These are phyloP conservation scores for Apeira syringaria DNA, from an alignment of 2,888 invertebrate genomes.

Conservation along the genomic window DNA sequence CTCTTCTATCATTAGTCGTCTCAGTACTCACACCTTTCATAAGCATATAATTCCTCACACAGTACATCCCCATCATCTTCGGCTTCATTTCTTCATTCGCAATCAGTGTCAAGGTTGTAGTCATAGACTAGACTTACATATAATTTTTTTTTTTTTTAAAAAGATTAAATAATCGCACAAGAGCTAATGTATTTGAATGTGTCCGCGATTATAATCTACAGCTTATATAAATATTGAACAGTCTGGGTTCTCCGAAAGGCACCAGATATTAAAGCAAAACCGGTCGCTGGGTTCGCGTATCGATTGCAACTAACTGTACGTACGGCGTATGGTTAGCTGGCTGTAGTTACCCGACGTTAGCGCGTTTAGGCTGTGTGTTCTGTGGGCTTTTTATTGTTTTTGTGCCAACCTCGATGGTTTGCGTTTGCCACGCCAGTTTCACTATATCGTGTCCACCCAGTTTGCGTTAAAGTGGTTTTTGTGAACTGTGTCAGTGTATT, in stretches of 20 bases:
- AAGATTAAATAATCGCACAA: neutral
- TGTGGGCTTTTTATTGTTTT: conserved; percentile 11
- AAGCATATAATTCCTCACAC: no score
- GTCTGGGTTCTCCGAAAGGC: conserved; percentile 22
- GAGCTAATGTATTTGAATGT: neutral
- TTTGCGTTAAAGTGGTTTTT: neutral
- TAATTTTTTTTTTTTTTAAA: no score
- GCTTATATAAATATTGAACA: conserved; percentile 4
- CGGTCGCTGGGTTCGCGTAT: conserved; percentile 29
- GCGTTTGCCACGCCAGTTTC: conserved; percentile 1
- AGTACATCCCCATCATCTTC: no score
- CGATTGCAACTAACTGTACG: conserved; percentile 32
- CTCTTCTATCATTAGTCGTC: no score
- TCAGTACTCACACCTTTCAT: no score
- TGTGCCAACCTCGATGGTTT: neutral
- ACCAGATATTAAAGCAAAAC: conserved; percentile 32
- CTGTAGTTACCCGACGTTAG: conserved; percentile 24
- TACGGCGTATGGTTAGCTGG: conserved; percentile 27
- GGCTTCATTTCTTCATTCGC: no score
- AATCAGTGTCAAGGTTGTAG: no score
- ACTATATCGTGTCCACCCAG: neutral
- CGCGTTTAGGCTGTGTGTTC: conserved; percentile 15
- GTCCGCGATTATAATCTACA: conserved; percentile 5
- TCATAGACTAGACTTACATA: no score
- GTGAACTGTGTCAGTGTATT: neutral